Evolutionary conservation across 2,113 vertebrate species (phyloP).

Genomic region (crab-eating macaque (Macaca fascicularis)): T2T-MFA8v1.1 NC_088378.1:149564501-149565000

Average conservation of each 20-base stretch:
- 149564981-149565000: background rate
- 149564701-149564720: background rate
- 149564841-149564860: background rate
- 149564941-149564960: background rate
- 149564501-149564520: background rate
- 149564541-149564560: background rate
- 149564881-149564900: background rate
- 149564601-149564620: background rate
- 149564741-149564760: background rate
- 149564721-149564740: background rate
- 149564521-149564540: background rate
- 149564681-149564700: background rate
- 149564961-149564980: background rate
- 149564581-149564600: background rate
- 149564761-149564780: background rate
- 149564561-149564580: background rate
- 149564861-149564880: background rate
- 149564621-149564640: accelerated
- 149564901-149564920: too few relatives aligned
- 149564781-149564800: background rate
- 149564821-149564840: background rate
- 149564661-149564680: background rate
- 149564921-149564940: background rate
- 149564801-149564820: background rate
- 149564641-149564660: background rate